Evolutionary conservation across 2,113 vertebrate species (phyloP).

Genomic region (Psilopogon haemacephalus): DNA sequence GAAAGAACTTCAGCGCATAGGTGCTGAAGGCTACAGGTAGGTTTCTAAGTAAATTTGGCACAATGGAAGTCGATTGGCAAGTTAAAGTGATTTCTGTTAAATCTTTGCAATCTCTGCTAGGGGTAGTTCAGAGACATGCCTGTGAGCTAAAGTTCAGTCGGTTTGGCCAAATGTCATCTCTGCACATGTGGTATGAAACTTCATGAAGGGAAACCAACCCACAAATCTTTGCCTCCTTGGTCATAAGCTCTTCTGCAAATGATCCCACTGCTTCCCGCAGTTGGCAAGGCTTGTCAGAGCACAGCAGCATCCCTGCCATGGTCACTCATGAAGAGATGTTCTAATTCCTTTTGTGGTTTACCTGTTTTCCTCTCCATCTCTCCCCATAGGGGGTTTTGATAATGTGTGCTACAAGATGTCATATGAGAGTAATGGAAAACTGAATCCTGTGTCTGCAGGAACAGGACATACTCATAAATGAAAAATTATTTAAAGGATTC

Average conservation of each 20-base stretch:
- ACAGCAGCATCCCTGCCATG: neutral
- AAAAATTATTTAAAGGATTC: neutral
- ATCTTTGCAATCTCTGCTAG: neutral
- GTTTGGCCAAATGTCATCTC: neutral
- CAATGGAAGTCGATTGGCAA: neutral
- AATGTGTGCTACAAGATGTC: neutral
- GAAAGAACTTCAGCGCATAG: neutral
- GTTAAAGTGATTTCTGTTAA: neutral
- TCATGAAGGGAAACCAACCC: neutral
- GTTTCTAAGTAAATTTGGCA: neutral
- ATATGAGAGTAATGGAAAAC: neutral
- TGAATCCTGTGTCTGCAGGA: neutral
- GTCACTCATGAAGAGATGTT: neutral
- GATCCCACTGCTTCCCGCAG: rapidly evolving
- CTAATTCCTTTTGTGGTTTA: neutral
- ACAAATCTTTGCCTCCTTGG: neutral
- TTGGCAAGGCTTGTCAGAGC: neutral
- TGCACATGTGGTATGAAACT: neutral
- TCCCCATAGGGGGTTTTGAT: neutral
- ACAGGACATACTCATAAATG: neutral
- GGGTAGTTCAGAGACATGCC: neutral
- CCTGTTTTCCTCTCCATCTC: neutral
- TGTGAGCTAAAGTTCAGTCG: neutral
- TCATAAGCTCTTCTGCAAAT: neutral
- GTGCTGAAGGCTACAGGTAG: neutral